Evolutionary conservation across 2,888 invertebrate species (phyloP).

Genomic region (Cepaea hortensis): DNA sequence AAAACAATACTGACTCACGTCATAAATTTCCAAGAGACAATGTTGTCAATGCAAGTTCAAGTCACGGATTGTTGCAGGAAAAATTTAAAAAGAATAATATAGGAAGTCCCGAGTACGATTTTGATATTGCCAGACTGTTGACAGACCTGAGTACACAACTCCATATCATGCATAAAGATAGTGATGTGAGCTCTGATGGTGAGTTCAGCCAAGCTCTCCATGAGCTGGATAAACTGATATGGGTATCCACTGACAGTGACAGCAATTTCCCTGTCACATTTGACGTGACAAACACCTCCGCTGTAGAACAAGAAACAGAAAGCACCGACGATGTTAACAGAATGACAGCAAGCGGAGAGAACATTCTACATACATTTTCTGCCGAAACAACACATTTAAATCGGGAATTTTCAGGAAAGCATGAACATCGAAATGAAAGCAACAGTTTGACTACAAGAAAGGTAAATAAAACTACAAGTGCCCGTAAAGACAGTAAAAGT

Average conservation of each 20-base stretch:
- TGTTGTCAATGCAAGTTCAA: neutral
- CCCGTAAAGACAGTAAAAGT: neutral
- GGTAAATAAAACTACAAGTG: neutral
- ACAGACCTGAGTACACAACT: conserved; percentile 13
- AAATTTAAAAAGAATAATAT: neutral
- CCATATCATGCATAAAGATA: neutral
- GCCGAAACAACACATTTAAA: neutral
- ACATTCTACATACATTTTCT: neutral
- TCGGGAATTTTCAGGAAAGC: neutral
- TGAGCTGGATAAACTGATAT: conserved; percentile 19
- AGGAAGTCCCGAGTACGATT: neutral
- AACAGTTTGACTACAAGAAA: neutral
- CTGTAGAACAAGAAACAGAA: neutral
- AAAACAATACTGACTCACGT: neutral
- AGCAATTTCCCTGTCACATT: too few relatives aligned
- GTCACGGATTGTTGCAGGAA: neutral
- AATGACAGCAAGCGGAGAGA: neutral
- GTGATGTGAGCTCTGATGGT: neutral
- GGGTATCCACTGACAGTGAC: neutral
- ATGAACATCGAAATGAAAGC: neutral
- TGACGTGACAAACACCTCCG: neutral
- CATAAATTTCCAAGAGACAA: too few relatives aligned
- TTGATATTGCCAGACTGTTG: conserved; percentile 5
- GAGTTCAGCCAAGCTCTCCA: neutral
- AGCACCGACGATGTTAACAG: neutral